phyloP scores from a whole-genome alignment of 2,888 invertebrate genomes.

The Odiellus spinosus region DNA sequence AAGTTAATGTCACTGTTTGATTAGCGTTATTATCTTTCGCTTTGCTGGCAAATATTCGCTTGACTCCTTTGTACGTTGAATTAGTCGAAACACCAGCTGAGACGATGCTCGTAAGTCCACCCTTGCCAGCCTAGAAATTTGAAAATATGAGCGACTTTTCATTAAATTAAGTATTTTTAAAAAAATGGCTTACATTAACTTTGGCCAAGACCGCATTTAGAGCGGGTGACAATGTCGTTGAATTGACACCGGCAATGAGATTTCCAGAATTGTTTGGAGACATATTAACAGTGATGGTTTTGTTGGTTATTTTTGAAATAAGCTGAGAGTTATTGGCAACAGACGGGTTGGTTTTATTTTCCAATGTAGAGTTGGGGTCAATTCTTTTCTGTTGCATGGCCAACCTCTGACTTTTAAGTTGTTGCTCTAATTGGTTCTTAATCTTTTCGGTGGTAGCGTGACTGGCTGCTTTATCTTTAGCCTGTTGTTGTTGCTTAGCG shows the following conservation, averaged over 20 bases:
- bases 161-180: too few species aligned
- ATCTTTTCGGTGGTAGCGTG: conserved; percentile 29
- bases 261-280: conserved; percentile 1
- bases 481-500: conserved; percentile 28
- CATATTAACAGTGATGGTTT: not conserved
- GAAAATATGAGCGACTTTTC: too few species aligned
- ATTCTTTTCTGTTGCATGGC: conserved; percentile 71
- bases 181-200: too few species aligned
- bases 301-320: not conserved
- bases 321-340: too few species aligned
- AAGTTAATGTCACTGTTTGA: conserved; percentile 3
- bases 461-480: conserved; percentile 29
- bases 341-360: too few species aligned
- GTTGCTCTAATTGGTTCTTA: conserved; percentile 69
- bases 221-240: too few species aligned
- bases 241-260: not conserved
- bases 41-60: conserved; percentile 19
- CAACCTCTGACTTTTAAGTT: conserved; percentile 67
- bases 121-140: too few species aligned
- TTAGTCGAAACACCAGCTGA: not conserved
- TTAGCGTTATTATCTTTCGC: too few species aligned
- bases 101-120: too few species aligned
- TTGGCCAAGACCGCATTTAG: too few species aligned
- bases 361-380: too few species aligned
- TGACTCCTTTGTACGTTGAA: conserved; percentile 16